Conservation (phyloP, 2,888 invertebrate species). For the Cryptophagus acutangulus region DNA sequence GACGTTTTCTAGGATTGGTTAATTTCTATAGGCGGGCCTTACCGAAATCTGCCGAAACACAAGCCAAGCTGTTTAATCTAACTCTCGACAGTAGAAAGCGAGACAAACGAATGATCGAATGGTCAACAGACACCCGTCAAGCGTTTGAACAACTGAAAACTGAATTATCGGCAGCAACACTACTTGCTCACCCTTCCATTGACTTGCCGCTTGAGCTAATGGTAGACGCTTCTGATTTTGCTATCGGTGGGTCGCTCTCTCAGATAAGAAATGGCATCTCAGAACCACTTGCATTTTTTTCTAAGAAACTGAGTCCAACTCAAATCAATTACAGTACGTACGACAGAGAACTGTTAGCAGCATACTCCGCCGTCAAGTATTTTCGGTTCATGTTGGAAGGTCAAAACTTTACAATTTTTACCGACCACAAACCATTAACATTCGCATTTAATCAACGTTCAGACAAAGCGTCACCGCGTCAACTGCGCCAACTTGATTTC, state of each 20-base stretch:
- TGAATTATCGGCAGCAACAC: too few species aligned
- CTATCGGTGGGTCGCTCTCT: slow-evolving; percentile 41
- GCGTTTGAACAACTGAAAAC: too few species aligned
- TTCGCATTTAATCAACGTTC: slow-evolving; percentile 35
- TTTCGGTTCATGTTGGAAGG: slow-evolving; percentile 12
- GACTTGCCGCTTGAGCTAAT: background rate
- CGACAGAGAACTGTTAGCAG: slow-evolving; percentile 26
- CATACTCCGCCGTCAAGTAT: slow-evolving; percentile 8
- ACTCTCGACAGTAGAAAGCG: too few species aligned
- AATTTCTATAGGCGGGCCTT: slow-evolving; percentile 16
- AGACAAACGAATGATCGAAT: too few species aligned
- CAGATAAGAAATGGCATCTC: slow-evolving; percentile 29
- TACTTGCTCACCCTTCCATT: background rate
- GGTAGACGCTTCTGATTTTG: slow-evolving; percentile 16
- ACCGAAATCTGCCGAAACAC: slow-evolving; percentile 10
- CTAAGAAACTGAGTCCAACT: slow-evolving; percentile 33
- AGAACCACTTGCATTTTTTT: slow-evolving; percentile 42
- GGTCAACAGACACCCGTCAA: slow-evolving; percentile 3
- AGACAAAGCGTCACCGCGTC: slow-evolving; percentile 35
- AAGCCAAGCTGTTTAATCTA: slow-evolving; percentile 1
- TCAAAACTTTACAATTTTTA: slow-evolving; percentile 16
- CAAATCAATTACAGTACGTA: slow-evolving; percentile 38
- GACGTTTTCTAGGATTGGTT: slow-evolving; percentile 14
- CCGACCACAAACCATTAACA: slow-evolving; percentile 40
- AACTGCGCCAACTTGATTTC: slow-evolving; percentile 37